Percentiles rank a stretch among this genome's conserved stretches.
These are phyloP conservation scores for Euphydryas editha DNA, from an alignment of 2,888 invertebrate species.

Conservation along the genomic window DNA sequence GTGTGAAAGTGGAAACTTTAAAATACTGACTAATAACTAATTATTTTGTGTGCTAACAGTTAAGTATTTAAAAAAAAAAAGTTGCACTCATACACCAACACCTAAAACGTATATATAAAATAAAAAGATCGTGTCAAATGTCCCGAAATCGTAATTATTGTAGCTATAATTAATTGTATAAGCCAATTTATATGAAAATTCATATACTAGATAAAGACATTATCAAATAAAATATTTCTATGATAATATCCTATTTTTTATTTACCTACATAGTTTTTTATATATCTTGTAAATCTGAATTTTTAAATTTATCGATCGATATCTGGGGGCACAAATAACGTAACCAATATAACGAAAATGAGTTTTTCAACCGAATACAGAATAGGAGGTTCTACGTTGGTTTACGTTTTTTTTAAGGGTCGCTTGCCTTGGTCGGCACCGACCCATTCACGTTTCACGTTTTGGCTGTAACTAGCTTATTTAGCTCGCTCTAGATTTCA, in stretches of 20 bases:
- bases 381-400: too few species aligned
- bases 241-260: slow-evolving; percentile 45
- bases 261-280: neutral
- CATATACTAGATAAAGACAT: slow-evolving; percentile 79
- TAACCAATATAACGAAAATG: too few species aligned
- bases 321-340: too few species aligned
- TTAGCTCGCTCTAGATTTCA: too few species aligned
- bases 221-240: slow-evolving; percentile 74
- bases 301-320: too few species aligned
- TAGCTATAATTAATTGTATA: slow-evolving; percentile 45
- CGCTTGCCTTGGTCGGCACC: too few species aligned
- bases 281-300: neutral
- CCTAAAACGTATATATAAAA: slow-evolving; percentile 35
- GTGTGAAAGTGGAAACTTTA: neutral
- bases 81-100: slow-evolving; percentile 2
- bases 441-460: too few species aligned
- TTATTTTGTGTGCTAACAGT: slow-evolving; percentile 36
- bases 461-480: too few species aligned
- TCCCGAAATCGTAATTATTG: slow-evolving; percentile 59
- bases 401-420: too few species aligned
- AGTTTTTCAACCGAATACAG: too few species aligned
- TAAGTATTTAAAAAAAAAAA: neutral
- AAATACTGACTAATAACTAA: slow-evolving; percentile 46
- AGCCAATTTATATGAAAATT: slow-evolving; percentile 78
- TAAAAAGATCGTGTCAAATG: slow-evolving; percentile 72